Evolutionary conservation across 2,113 vertebrate genomes (phyloP).

Genomic region (Coreoperca whiteheadi): DNA sequence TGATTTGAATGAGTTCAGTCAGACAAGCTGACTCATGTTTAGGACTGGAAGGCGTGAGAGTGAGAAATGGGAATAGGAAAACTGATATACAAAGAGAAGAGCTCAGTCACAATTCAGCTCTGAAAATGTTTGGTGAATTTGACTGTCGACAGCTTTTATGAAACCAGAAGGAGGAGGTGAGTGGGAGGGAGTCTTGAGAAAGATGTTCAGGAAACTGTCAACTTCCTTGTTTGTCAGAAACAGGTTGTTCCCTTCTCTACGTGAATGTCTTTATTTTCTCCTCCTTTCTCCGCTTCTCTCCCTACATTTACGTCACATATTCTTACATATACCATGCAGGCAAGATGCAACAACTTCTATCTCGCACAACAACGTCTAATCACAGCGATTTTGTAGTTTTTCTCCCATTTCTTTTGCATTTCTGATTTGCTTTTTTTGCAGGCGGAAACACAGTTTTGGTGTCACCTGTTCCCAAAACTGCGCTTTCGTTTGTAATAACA

Average conservation of each 20-base stretch:
- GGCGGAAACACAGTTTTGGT: too few species aligned
- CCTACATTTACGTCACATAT: neutral
- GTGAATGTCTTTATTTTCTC: neutral
- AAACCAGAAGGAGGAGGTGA: constrained; percentile 8
- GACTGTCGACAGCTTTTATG: constrained; percentile 9
- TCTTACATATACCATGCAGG: neutral
- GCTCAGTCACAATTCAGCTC: neutral
- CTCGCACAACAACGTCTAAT: neutral
- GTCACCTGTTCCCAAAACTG: too few species aligned
- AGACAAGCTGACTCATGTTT: neutral
- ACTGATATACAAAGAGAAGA: neutral
- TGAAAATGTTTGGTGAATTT: neutral
- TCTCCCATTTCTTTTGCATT: neutral
- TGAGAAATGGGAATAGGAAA: neutral
- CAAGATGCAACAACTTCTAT: neutral
- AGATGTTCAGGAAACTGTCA: constrained; percentile 47
- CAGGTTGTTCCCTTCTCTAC: constrained; percentile 14
- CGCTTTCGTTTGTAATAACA: too few species aligned
- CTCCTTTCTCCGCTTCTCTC: neutral
- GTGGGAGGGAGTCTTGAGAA: constrained; percentile 52
- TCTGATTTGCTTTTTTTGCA: too few species aligned
- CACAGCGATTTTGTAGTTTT: neutral
- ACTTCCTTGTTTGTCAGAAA: constrained; percentile 55
- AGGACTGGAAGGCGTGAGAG: neutral
- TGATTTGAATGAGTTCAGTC: constrained; percentile 8